Percentiles rank a stretch among this genome's conserved stretches.
Conservation (phyloP, 2,113 vertebrate species). For the Aegithalos caudatus region DNA sequence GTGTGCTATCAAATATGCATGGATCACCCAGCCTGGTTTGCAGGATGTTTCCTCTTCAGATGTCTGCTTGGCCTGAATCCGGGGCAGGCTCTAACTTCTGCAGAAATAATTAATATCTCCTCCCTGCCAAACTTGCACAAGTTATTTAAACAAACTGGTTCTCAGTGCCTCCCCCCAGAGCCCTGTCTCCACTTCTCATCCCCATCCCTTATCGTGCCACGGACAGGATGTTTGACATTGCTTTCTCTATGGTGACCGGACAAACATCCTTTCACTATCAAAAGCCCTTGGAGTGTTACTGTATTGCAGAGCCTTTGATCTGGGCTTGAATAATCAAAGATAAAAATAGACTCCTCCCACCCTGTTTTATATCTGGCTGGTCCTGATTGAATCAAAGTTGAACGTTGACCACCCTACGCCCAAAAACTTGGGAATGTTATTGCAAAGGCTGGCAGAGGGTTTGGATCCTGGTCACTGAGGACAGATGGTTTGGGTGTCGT, state of each 20-base stretch:
- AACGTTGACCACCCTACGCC: background rate
- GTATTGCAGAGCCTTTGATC: slow-evolving; percentile 53
- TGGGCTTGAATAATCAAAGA: slow-evolving; percentile 52
- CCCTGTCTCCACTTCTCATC: background rate
- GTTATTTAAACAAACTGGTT: slow-evolving; percentile 35
- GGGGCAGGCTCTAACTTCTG: slow-evolving; percentile 28
- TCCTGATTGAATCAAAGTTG: background rate
- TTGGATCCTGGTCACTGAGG: background rate
- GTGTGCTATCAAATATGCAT: background rate
- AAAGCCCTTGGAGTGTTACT: slow-evolving; percentile 36
- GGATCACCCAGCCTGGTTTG: background rate
- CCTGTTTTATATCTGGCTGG: background rate
- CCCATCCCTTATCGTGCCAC: slow-evolving; percentile 19
- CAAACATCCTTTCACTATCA: slow-evolving; percentile 60
- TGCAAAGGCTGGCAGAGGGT: background rate
- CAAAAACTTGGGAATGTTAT: background rate
- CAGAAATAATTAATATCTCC: slow-evolving; percentile 40
- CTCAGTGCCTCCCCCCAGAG: slow-evolving; percentile 1
- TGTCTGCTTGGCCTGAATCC: slow-evolving; percentile 14
- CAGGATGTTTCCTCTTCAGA: slow-evolving; percentile 53
- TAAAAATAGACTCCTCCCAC: slow-evolving; percentile 12
- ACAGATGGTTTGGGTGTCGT: background rate
- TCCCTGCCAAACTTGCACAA: slow-evolving; percentile 36
- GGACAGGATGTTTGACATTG: slow-evolving; percentile 45
- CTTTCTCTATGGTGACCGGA: slow-evolving; percentile 42